Evolutionary conservation across 2,797 vertebrate genomes (phyloP).

Genomic region (Sebastes paucispinis): DNA sequence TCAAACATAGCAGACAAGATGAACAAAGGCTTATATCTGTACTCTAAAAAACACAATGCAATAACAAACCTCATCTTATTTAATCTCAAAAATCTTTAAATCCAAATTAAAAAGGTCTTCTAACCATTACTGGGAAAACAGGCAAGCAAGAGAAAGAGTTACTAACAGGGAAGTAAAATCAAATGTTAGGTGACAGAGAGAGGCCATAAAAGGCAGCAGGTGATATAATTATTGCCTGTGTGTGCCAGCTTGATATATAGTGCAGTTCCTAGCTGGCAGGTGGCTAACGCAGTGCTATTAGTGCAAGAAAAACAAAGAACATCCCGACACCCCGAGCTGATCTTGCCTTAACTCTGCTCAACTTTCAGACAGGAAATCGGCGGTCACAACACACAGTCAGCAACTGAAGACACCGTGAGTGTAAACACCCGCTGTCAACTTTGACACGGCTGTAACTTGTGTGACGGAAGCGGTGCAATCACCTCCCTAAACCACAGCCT

Average conservation of each 20-base stretch:
- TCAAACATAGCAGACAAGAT: neutral
- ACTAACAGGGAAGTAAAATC: constrained; percentile 8
- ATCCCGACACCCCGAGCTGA: neutral
- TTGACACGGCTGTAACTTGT: constrained; percentile 22
- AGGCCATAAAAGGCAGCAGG: constrained; percentile 13
- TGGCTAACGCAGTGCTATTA: neutral
- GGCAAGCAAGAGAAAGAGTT: neutral
- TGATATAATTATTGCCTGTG: constrained; percentile 16
- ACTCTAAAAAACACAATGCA: neutral
- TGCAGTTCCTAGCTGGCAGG: constrained; percentile 6
- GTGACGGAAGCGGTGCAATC: constrained; percentile 28
- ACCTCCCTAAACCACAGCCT: constrained; percentile 34
- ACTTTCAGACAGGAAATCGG: constrained; percentile 62
- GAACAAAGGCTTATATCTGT: neutral
- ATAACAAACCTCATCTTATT: neutral
- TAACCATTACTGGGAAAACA: neutral
- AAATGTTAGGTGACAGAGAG: constrained; percentile 1
- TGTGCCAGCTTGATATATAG: constrained; percentile 7
- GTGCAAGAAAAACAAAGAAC: constrained; percentile 10
- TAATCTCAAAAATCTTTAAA: neutral
- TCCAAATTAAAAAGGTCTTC: neutral
- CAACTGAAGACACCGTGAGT: constrained; percentile 13
- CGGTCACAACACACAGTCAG: constrained; percentile 36
- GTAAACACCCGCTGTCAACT: constrained; percentile 39
- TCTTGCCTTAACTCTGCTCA: constrained; percentile 14